Evolutionary conservation across 2,888 invertebrate genomes (phyloP), one percentile per base, ranked within the genome.

Genomic region (Cataglyphis cursor): DNA sequence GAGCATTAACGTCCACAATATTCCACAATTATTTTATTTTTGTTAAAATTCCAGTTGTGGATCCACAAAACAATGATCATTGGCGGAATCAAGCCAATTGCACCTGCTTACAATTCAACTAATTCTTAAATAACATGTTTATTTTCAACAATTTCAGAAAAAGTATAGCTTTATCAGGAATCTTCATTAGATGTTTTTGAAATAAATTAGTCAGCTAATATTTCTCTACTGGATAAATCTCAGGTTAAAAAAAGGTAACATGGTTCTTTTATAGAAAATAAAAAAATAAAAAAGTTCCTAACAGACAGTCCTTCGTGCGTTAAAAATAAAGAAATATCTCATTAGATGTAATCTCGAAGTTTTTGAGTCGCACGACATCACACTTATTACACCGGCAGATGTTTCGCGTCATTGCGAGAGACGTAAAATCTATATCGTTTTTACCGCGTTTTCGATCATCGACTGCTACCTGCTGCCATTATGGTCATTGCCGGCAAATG

Each of bases 371-470:
- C 59, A 59, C 64, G 41, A 78, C 82, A 86, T 82, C 82, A 82
- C 80, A 82, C 24, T 66, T 51, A 87, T 88, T 88, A 82, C 76
- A 66, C 86, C 82, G 82, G 73, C 85, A 81, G 87, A 85, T 87
- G 62, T 72, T 83, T 84, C 86, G 68, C 31, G 21, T 18, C 10
- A 76, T 38, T 51, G 48, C 24, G 70, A 86, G 82, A 88, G 81
- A 88, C 81, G 81, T 75, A 84, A 80, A 78, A 72, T 72, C 73
- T 64, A 41, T 21, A 44, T 44, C 31, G 81, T 88, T 89, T 90
- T 88, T 88, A 88, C 88, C 83, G 51, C 51, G 75, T 83, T 89
- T 83, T 88, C 80, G 86, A 89, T 89, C 88, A 88, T 82, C 82
- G 85, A 84, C 74, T 73, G 65, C 83, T 76, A 88, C 90, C 88